A percentile compares a stretch with the other conserved stretches of the same genome.
Conservation (phyloP, 2,888 invertebrate species). For the Schizotus pectinicornis region DNA sequence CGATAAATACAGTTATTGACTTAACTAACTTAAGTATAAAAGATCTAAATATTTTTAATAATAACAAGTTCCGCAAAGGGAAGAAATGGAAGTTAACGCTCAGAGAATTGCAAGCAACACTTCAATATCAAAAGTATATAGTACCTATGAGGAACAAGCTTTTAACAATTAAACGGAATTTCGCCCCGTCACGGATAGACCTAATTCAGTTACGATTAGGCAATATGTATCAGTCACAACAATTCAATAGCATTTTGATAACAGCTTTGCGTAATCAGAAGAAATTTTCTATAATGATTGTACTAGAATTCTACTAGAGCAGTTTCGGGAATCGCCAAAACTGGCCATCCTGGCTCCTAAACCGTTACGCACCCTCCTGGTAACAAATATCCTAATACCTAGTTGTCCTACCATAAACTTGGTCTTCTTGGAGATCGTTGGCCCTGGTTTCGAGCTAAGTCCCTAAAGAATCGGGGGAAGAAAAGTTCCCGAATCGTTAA, state of each 20-base stretch:
- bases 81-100: constrained; percentile 17
- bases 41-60: constrained; percentile 12
- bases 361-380: constrained; percentile 21
- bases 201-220: constrained; percentile 33
- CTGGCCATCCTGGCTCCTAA: not conserved
- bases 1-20: constrained; percentile 7
- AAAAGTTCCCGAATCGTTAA: constrained; percentile 69
- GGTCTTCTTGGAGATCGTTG: constrained; percentile 32
- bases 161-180: constrained; percentile 18
- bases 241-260: constrained; percentile 31
- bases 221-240: constrained; percentile 42
- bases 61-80: constrained; percentile 17
- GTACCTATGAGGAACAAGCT: constrained; percentile 24
- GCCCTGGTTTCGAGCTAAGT: constrained; percentile 20
- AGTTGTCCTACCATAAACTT: constrained; percentile 25
- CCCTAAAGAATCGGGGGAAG: constrained; percentile 66
- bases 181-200: not conserved
- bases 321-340: constrained; percentile 12
- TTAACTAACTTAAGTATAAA: constrained; percentile 2
- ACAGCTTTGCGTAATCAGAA: constrained; percentile 22
- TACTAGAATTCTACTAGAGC: constrained; percentile 33
- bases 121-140: constrained; percentile 20
- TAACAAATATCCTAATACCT: constrained; percentile 22
- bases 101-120: constrained; percentile 15
- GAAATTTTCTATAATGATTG: constrained; percentile 32